phyloP scores from a whole-genome alignment of 2,113 vertebrate species.

The Sinocyclocheilus rhinocerous region DNA sequence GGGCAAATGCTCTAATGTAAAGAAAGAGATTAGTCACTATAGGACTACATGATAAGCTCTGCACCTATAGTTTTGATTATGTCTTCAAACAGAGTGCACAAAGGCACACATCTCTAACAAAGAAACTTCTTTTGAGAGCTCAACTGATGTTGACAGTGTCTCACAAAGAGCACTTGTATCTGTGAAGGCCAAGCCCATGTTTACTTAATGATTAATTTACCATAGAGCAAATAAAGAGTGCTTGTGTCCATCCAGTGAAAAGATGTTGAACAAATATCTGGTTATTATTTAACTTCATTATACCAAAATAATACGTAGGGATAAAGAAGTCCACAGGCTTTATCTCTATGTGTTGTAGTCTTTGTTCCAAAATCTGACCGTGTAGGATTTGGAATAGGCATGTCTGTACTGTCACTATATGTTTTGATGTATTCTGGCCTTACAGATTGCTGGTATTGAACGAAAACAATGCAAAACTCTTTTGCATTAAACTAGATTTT shows the following conservation, averaged over 20 bases:
- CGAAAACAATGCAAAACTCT: neutral
- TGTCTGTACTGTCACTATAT: neutral
- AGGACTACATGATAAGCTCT: neutral
- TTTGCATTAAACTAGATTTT: neutral
- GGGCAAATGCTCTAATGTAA: neutral
- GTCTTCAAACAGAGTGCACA: neutral
- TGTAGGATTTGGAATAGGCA: neutral
- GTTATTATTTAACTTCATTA: conserved; percentile 58
- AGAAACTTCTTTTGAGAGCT: conserved; percentile 51
- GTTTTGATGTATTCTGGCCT: neutral
- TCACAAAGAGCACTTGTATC: conserved; percentile 69
- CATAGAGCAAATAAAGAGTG: conserved; percentile 69
- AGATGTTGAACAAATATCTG: conserved; percentile 63
- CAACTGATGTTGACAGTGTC: conserved; percentile 71
- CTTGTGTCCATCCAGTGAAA: conserved; percentile 61
- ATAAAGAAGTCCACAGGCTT: conserved; percentile 44
- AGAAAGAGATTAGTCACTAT: neutral
- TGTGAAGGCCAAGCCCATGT: conserved; percentile 64
- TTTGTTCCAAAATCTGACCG: conserved; percentile 20
- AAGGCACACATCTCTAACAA: neutral
- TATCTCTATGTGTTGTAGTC: conserved; percentile 38
- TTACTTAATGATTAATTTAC: conserved; percentile 70
- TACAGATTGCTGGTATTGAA: neutral
- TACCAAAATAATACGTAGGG: conserved; percentile 32
- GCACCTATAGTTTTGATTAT: neutral